phyloP scores from a whole-genome alignment of 2,797 vertebrate species.

The Numenius phaeopus region DNA sequence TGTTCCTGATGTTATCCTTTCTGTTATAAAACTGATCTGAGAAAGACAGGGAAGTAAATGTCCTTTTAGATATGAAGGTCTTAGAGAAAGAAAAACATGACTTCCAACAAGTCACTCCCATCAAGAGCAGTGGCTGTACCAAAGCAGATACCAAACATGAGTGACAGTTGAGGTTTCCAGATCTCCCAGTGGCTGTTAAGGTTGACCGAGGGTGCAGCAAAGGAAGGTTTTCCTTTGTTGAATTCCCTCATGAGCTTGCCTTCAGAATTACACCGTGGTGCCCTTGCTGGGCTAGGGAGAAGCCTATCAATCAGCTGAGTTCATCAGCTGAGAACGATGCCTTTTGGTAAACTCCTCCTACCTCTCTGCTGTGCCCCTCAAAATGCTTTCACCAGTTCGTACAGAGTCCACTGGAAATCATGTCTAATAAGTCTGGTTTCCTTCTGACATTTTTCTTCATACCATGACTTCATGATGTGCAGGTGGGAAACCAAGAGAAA shows the following conservation, averaged over 20 bases:
- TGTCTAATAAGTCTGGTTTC: neutral
- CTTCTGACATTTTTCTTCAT: neutral
- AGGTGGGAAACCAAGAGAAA: neutral
- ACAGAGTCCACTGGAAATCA: neutral
- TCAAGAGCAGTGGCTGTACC: neutral
- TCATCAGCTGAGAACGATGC: rapidly evolving
- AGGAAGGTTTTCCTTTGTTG: neutral
- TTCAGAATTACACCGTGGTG: neutral
- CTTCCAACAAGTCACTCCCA: neutral
- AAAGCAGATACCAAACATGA: neutral
- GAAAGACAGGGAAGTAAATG: neutral
- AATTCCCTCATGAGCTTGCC: neutral
- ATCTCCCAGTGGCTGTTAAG: neutral
- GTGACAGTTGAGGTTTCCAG: neutral
- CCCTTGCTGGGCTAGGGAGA: neutral
- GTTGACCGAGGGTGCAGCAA: neutral
- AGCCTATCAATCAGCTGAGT: neutral
- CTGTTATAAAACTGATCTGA: neutral
- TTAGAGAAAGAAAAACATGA: neutral
- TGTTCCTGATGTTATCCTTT: neutral
- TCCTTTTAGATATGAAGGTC: neutral
- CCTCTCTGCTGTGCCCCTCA: neutral
- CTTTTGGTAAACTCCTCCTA: neutral
- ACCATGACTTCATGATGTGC: rapidly evolving
- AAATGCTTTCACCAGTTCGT: neutral